Evolutionary conservation across 2,113 vertebrate species (phyloP).

Genomic region (Phalacrocorax pelagicus): DNA sequence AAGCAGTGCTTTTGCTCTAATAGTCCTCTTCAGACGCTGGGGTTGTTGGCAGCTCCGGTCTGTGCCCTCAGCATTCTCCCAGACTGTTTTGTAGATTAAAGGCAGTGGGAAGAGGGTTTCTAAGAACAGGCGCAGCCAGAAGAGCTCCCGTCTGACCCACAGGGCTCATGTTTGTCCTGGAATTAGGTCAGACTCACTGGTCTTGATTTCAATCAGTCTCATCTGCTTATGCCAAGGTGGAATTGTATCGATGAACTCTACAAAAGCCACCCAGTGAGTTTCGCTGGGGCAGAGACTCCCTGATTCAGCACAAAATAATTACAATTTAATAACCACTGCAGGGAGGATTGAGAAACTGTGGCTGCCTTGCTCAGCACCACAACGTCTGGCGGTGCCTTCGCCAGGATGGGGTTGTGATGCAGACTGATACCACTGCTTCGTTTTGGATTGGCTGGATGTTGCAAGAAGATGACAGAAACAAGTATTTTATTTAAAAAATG

Average conservation of each 20-base stretch:
- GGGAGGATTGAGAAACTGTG: slow-evolving; percentile 45
- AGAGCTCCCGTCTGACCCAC: neutral
- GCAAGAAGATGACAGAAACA: neutral
- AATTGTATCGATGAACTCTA: slow-evolving; percentile 31
- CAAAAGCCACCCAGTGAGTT: slow-evolving; percentile 39
- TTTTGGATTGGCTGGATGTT: neutral
- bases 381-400: neutral
- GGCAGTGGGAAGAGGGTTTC: neutral
- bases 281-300: slow-evolving; percentile 29
- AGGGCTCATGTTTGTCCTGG: neutral
- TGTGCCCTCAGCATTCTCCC: neutral
- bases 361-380: slow-evolving; percentile 26
- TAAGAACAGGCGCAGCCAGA: neutral
- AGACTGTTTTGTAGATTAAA: slow-evolving; percentile 19
- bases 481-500: neutral
- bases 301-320: slow-evolving; percentile 55
- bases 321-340: slow-evolving; percentile 40
- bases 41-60: neutral
- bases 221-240: neutral
- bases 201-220: neutral
- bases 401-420: neutral
- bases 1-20: neutral
- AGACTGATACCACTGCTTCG: neutral
- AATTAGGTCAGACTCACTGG: slow-evolving; percentile 25
- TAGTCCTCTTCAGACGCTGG: neutral